These are phyloP conservation scores for Chloropsis cyanopogon DNA, from an alignment of 2,113 vertebrate species.

Conservation along the genomic window DNA sequence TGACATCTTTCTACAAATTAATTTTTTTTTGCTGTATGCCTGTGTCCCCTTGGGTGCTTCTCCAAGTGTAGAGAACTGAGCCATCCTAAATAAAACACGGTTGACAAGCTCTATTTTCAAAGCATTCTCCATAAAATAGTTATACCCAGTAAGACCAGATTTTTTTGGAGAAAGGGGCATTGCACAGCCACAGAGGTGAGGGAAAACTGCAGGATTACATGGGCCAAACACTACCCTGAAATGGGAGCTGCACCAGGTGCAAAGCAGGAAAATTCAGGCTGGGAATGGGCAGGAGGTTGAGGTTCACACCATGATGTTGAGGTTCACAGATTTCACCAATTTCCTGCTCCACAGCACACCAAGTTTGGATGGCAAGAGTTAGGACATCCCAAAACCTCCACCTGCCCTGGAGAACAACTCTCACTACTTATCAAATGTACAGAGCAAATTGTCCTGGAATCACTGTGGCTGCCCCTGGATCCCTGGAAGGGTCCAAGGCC, in stretches of 20 bases:
- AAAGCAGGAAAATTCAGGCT: neutral
- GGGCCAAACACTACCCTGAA: neutral
- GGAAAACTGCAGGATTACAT: neutral
- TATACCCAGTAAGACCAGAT: neutral
- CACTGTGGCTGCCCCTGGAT: neutral
- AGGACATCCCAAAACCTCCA: neutral
- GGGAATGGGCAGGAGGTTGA: neutral
- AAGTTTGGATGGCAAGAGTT: neutral
- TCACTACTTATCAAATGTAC: neutral
- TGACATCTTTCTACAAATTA: neutral
- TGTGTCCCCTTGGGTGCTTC: constrained; percentile 7
- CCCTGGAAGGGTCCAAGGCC: neutral
- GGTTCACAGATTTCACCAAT: neutral
- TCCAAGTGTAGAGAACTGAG: neutral
- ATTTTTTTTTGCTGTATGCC: neutral
- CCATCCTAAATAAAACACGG: neutral
- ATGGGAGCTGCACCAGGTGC: neutral
- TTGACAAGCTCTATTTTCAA: neutral
- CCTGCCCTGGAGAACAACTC: neutral
- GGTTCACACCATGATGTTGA: neutral
- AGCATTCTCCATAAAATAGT: neutral
- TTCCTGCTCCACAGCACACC: neutral
- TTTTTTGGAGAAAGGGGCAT: neutral
- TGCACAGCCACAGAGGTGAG: neutral
- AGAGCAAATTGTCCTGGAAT: neutral